phyloP scores from a whole-genome alignment of 2,113 vertebrate species.

The Acrocephalus kingi region DNA sequence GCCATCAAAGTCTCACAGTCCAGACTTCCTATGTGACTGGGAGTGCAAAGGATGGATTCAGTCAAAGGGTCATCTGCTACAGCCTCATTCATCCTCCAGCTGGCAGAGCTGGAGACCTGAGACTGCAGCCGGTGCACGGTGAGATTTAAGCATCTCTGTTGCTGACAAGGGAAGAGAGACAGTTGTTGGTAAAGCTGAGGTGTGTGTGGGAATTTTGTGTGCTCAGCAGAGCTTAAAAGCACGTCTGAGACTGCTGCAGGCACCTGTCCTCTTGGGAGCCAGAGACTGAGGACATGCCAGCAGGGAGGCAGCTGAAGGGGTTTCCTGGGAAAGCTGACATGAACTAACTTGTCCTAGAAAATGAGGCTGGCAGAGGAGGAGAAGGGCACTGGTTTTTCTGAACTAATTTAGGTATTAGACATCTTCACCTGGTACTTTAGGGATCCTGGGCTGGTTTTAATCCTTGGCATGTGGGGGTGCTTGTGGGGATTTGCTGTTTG shows the following conservation, averaged over 20 bases:
- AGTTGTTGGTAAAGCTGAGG: background rate
- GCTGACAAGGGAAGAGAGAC: background rate
- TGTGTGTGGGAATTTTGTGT: background rate
- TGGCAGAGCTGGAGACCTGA: background rate
- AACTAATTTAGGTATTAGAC: background rate
- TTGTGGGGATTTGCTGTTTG: rapidly evolving
- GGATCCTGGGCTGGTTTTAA: background rate
- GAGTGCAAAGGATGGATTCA: background rate
- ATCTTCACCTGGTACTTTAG: background rate
- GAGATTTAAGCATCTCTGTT: background rate
- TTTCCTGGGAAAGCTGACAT: background rate
- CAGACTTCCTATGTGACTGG: background rate
- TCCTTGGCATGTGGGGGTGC: background rate
- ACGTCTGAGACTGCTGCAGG: background rate
- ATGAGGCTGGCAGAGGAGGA: background rate
- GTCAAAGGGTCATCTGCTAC: background rate
- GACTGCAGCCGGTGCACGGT: rapidly evolving
- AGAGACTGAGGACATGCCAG: background rate
- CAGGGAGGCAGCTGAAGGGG: rapidly evolving
- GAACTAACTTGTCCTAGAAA: background rate
- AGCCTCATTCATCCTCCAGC: background rate
- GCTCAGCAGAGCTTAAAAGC: background rate
- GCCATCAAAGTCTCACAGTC: background rate
- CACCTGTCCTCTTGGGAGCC: background rate
- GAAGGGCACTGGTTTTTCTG: background rate